Evolutionary conservation across 2,113 vertebrate genomes (phyloP).

Genomic region (Dryoscopus gambensis): DNA sequence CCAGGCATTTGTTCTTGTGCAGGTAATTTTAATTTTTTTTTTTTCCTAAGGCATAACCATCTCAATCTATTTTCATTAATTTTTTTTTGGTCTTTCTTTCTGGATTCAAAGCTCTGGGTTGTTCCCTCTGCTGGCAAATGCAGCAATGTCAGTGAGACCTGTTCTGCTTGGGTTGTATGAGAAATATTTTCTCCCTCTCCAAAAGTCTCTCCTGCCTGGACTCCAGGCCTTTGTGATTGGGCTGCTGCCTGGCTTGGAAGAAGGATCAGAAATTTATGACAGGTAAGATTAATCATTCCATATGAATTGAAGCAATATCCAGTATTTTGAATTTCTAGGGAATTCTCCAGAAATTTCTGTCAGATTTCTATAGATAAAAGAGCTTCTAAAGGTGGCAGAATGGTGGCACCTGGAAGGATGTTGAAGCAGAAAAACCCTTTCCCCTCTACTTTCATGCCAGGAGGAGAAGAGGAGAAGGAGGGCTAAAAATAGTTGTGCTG

Average conservation of each 20-base stretch:
- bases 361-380: neutral
- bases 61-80: neutral
- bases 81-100: neutral
- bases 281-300: slow-evolving; percentile 70
- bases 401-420: neutral
- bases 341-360: neutral
- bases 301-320: neutral
- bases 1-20: slow-evolving; percentile 95
- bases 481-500: neutral
- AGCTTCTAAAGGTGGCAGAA: neutral
- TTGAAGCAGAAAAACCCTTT: neutral
- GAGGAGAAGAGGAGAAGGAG: neutral
- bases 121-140: slow-evolving; percentile 90
- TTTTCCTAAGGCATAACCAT: neutral
- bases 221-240: slow-evolving; percentile 94
- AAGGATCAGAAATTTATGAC: slow-evolving; percentile 94
- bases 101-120: slow-evolving; percentile 81
- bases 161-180: slow-evolving; percentile 90
- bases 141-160: slow-evolving; percentile 92
- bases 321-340: neutral
- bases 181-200: slow-evolving; percentile 94
- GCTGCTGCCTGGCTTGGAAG: slow-evolving; percentile 91
- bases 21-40: slow-evolving; percentile 70
- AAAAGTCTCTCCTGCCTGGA: slow-evolving; percentile 90
- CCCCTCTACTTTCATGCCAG: neutral